Evolutionary conservation across 2,113 vertebrate species (phyloP).

Genomic region (Nymphicus hollandicus): DNA sequence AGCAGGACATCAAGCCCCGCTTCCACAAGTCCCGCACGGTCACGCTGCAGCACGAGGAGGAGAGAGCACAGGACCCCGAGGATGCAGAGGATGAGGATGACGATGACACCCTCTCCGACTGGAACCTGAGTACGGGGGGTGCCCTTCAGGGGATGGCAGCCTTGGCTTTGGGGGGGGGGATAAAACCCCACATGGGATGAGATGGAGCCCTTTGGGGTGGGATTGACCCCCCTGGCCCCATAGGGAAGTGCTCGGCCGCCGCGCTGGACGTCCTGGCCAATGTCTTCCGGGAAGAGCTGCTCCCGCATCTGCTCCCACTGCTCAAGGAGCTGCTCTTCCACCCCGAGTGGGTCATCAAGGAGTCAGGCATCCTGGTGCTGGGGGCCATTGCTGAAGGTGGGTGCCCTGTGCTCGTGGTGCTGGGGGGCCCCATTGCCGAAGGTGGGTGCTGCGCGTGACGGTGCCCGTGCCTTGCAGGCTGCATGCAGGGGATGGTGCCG

Average conservation of each 20-base stretch:
- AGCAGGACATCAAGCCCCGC: conserved; percentile 95
- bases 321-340: conserved; percentile 94
- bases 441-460: not conserved
- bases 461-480: conserved; percentile 73
- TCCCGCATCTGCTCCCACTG: conserved; percentile 88
- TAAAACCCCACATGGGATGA: not conserved
- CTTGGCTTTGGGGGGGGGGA: not conserved
- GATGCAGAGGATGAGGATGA: conserved; percentile 90
- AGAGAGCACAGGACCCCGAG: conserved; percentile 83
- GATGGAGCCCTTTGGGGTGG: not conserved
- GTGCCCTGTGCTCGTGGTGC: not conserved
- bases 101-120: conserved; percentile 88
- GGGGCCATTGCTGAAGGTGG: conserved; percentile 83
- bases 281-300: conserved; percentile 91
- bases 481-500: conserved; percentile 97
- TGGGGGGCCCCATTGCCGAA: not conserved
- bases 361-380: conserved; percentile 91
- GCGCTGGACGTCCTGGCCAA: conserved; percentile 92
- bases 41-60: conserved; percentile 92
- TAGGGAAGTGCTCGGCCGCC: conserved; percentile 90
- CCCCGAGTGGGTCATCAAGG: conserved; percentile 94
- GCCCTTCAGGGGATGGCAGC: not conserved
- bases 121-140: conserved; percentile 79
- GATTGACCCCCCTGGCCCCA: not conserved
- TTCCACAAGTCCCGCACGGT: conserved; percentile 96